These are phyloP conservation scores for Gila orcuttii DNA, from an alignment of 2,113 vertebrate species.

Conservation along the genomic window DNA sequence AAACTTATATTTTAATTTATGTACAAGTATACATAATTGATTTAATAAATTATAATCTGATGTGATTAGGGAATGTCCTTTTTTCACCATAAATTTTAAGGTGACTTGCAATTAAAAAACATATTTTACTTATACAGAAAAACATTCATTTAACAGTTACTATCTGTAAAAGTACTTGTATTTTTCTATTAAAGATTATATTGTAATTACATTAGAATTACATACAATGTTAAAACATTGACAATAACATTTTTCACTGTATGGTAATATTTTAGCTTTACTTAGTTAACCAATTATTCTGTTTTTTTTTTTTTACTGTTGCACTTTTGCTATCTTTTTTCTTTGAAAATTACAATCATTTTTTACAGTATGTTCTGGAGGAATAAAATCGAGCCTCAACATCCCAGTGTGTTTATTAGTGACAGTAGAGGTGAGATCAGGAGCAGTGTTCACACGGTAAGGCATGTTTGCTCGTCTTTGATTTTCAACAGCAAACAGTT, in stretches of 20 bases:
- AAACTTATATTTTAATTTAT: neutral
- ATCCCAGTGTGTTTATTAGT: constrained; percentile 6
- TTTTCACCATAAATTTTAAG: too few relatives aligned
- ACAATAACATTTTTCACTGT: neutral
- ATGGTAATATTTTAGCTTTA: neutral
- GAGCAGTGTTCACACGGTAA: constrained; percentile 7
- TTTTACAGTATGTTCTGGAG: neutral
- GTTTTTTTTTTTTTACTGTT: neutral
- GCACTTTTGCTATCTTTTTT: neutral
- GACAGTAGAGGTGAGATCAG: constrained; percentile 26
- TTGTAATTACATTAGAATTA: neutral
- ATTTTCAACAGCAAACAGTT: constrained; percentile 31
- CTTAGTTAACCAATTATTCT: too few relatives aligned
- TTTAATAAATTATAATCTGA: too few relatives aligned
- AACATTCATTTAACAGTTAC: neutral
- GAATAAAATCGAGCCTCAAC: neutral
- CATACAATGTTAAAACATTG: neutral
- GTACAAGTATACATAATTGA: too few relatives aligned
- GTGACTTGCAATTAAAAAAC: too few relatives aligned
- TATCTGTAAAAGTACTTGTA: neutral
- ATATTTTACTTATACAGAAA: too few relatives aligned
- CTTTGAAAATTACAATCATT: neutral
- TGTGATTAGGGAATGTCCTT: too few relatives aligned
- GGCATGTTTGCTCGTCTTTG: constrained; percentile 8
- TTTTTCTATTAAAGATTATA: neutral